Percentiles rank a stretch among this genome's conserved stretches.
Conservation (phyloP, 2,113 vertebrate genomes). For the Callipepla squamata region DNA sequence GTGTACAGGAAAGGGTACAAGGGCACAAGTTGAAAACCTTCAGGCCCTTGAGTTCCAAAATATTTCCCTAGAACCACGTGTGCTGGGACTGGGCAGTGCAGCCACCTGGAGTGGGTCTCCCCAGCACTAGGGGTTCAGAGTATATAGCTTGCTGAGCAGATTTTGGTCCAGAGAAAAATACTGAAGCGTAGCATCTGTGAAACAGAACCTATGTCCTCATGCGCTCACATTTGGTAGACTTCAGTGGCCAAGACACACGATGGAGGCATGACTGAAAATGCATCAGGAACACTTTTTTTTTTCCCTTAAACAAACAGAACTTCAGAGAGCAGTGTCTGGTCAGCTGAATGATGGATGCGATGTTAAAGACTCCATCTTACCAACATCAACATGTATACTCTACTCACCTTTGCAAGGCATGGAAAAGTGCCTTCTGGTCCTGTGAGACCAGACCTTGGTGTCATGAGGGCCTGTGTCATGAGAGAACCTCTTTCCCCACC, state of each 20-base stretch:
- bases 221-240: not conserved
- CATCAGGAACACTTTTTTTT: not conserved
- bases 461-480: not conserved
- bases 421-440: not conserved
- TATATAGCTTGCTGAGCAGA: not conserved
- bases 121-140: not conserved
- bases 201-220: not conserved
- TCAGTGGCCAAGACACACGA: not conserved
- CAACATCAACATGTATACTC: not conserved
- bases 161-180: not conserved
- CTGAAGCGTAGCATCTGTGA: not conserved
- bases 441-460: not conserved
- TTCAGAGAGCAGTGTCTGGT: not conserved
- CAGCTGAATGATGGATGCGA: not conserved
- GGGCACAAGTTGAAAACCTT: not conserved
- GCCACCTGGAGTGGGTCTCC: not conserved
- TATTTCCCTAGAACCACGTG: not conserved
- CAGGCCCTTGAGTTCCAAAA: not conserved
- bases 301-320: not conserved
- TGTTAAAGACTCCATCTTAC: not conserved
- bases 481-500: not conserved
- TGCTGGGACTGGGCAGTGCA: not conserved
- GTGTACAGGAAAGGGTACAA: not conserved
- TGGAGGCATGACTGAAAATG: not conserved
- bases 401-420: not conserved